A percentile compares a stretch with the other conserved stretches of the same genome.
These are phyloP conservation scores for Scortum barcoo DNA, from an alignment of 2,113 vertebrate genomes.

Conservation along the genomic window DNA sequence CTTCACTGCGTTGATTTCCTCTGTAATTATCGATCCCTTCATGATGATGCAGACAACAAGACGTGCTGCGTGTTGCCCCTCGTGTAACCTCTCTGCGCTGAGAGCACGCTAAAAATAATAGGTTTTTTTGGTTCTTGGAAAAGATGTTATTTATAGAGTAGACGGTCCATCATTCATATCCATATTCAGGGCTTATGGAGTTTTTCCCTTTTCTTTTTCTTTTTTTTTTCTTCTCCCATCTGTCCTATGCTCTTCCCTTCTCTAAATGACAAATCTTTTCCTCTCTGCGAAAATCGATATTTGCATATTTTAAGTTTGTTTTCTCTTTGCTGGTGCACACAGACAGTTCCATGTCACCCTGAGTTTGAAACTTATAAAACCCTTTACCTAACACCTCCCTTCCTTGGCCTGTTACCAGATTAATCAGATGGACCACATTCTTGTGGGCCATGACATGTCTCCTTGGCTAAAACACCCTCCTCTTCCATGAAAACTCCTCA, in stretches of 20 bases:
- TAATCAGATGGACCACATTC: slow-evolving; percentile 63
- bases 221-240: background rate
- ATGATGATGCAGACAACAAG: background rate
- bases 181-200: background rate
- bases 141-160: slow-evolving; percentile 8
- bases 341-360: background rate
- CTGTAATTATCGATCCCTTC: background rate
- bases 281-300: background rate
- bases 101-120: slow-evolving; percentile 51
- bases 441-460: slow-evolving; percentile 58
- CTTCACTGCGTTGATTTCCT: background rate
- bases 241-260: background rate
- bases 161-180: slow-evolving; percentile 10
- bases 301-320: background rate
- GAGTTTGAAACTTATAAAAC: background rate
- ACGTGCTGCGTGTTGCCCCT: background rate
- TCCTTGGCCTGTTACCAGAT: slow-evolving; percentile 34
- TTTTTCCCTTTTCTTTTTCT: slow-evolving; percentile 10
- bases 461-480: slow-evolving; percentile 39
- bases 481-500: slow-evolving; percentile 34
- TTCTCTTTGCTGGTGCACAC: background rate
- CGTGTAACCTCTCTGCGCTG: background rate
- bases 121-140: slow-evolving; percentile 36
- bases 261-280: background rate
- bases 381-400: background rate